These are phyloP conservation scores for Oryctolagus cuniculus DNA, from an alignment of 2,113 vertebrate species.

Conservation along the genomic window mOryCun1.1 NC_091433.1:41986501-41987000, in stretches of 20 bases:
- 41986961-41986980: too few relatives aligned
- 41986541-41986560: slow-evolving; percentile 45
- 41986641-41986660: slow-evolving; percentile 6
- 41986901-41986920: too few relatives aligned
- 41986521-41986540: slow-evolving; percentile 53
- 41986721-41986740: slow-evolving; percentile 9
- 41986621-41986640: slow-evolving; percentile 21
- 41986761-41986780: too few relatives aligned
- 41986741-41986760: background rate
- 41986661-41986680: background rate
- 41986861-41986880: too few relatives aligned
- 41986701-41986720: background rate
- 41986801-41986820: too few relatives aligned
- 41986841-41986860: too few relatives aligned
- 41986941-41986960: too few relatives aligned
- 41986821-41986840: too few relatives aligned
- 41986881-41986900: too few relatives aligned
- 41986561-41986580: slow-evolving; percentile 43
- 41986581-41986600: slow-evolving; percentile 45
- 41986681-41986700: slow-evolving; percentile 15
- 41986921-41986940: too few relatives aligned
- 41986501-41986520: slow-evolving; percentile 61
- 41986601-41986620: background rate
- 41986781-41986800: too few relatives aligned
- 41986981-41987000: too few relatives aligned